Conservation (phyloP, 2,797 vertebrate species). For the Microctenopoma stevenorrisi region DNA sequence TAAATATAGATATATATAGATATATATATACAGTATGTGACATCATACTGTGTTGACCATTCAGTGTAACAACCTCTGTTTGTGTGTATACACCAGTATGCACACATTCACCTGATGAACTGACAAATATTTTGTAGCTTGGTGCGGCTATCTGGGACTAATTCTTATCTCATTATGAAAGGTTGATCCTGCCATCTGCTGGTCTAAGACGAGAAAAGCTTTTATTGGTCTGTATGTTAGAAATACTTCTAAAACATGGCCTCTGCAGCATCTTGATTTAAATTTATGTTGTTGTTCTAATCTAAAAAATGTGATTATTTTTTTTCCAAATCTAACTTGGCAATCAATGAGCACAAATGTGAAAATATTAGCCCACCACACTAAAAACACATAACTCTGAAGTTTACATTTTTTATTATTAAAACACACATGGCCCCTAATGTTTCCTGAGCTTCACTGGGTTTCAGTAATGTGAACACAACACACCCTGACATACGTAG, state of each 20-base stretch:
- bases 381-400: not conserved
- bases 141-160: not conserved
- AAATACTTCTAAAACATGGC: not conserved
- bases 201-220: slow-evolving; percentile 40
- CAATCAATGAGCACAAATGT: not conserved
- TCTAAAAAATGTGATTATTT: not conserved
- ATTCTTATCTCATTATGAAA: slow-evolving; percentile 30
- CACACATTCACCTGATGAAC: not conserved
- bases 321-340: not conserved
- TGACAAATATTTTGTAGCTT: not conserved
- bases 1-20: no score
- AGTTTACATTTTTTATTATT: no score
- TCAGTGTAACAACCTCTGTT: not conserved
- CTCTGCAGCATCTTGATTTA: not conserved
- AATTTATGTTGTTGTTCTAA: not conserved
- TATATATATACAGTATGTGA: not conserved
- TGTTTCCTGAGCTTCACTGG: not conserved
- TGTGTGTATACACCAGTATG: not conserved
- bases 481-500: not conserved
- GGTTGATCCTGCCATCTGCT: slow-evolving; percentile 75
- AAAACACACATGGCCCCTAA: not conserved
- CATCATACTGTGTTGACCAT: not conserved
- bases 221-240: slow-evolving; percentile 17
- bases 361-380: not conserved
- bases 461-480: slow-evolving; percentile 18